phyloP scores from a whole-genome alignment of 1,140 invertebrate species.

The Danaus melanippus region DNA sequence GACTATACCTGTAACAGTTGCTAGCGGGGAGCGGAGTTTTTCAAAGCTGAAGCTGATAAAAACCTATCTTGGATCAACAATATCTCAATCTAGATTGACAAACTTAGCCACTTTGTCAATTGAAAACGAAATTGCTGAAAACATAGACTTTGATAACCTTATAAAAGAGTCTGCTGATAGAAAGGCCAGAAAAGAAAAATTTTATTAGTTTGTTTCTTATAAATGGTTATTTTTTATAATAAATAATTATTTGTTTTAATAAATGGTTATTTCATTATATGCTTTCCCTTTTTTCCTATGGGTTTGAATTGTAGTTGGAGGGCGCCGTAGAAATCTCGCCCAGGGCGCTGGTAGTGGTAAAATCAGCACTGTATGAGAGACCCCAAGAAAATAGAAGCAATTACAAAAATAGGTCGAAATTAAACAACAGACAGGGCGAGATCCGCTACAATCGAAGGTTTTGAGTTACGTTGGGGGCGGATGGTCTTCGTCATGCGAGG shows the following conservation, averaged over 20 bases:
- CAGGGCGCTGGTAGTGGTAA: too few relatives aligned
- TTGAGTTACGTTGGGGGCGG: too few relatives aligned
- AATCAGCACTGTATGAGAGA: too few relatives aligned
- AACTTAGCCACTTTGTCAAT: constrained; percentile 26
- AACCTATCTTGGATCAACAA: constrained; percentile 39
- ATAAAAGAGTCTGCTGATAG: constrained; percentile 26
- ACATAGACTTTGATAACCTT: constrained; percentile 22
- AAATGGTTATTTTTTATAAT: background rate
- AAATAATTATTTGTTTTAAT: constrained; percentile 7
- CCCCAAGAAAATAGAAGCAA: too few relatives aligned
- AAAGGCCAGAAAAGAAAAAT: constrained; percentile 13
- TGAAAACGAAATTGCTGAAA: constrained; percentile 26
- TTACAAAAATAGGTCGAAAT: too few relatives aligned
- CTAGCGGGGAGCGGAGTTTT: constrained; percentile 27
- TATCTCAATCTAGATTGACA: constrained; percentile 30
- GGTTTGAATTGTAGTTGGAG: too few relatives aligned
- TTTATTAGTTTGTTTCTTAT: constrained; percentile 4
- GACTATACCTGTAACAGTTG: constrained; percentile 28
- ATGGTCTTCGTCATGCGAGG: too few relatives aligned
- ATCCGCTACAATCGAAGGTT: too few relatives aligned
- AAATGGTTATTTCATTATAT: constrained; percentile 8
- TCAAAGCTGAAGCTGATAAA: constrained; percentile 38
- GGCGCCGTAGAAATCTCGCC: too few relatives aligned
- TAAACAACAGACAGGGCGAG: too few relatives aligned
- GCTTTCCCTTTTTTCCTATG: too few relatives aligned